Percentiles rank a stretch among this genome's conserved stretches.
These are phyloP conservation scores for Nibea albiflora DNA, from an alignment of 2,113 vertebrate genomes.

Conservation along the genomic window DNA sequence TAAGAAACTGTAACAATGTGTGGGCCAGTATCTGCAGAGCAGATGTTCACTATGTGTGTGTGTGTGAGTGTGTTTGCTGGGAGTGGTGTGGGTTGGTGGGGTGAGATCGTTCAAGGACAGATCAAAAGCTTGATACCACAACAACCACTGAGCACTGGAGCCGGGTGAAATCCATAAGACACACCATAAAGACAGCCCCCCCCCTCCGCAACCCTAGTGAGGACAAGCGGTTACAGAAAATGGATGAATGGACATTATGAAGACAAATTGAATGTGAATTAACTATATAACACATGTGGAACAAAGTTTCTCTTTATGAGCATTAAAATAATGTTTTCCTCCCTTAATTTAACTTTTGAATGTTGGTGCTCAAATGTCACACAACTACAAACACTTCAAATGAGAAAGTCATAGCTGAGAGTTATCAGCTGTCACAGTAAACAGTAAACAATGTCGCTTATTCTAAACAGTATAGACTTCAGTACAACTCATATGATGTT, in stretches of 20 bases:
- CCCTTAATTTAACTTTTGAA: background rate
- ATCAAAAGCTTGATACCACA: background rate
- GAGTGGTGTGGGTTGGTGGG: slow-evolving; percentile 7
- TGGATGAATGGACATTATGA: too few relatives aligned
- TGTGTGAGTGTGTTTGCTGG: slow-evolving; percentile 5
- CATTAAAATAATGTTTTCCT: background rate
- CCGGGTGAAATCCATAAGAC: background rate
- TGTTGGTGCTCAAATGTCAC: background rate
- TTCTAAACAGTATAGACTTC: background rate
- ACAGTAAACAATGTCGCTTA: background rate
- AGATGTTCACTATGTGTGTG: background rate
- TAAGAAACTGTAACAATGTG: slow-evolving; percentile 67
- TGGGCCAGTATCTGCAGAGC: slow-evolving; percentile 8
- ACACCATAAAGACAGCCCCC: background rate
- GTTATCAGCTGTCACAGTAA: background rate
- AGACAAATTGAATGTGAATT: background rate
- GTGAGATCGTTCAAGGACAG: background rate
- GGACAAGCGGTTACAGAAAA: too few relatives aligned
- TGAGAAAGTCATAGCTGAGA: too few relatives aligned
- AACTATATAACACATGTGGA: background rate
- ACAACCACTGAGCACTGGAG: background rate
- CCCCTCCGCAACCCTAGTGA: too few relatives aligned
- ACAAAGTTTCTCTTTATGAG: background rate
- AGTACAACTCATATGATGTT: background rate
- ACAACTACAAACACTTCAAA: background rate